phyloP scores from a whole-genome alignment of 2,888 invertebrate genomes.

The Nymphalis c-album region DNA sequence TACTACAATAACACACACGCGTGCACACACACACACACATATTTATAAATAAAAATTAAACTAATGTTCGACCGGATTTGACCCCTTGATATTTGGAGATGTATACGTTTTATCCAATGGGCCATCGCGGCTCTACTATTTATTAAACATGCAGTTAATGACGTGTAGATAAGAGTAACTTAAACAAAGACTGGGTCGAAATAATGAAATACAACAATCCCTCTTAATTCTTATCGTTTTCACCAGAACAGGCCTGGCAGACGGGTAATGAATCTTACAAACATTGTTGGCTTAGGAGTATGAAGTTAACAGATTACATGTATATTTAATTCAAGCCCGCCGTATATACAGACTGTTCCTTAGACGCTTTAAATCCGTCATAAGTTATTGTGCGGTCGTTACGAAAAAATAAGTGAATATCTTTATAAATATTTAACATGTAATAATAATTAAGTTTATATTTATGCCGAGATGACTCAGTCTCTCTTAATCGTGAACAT shows the following conservation, averaged over 20 bases:
- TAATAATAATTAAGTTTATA: too few species aligned
- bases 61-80: too few species aligned
- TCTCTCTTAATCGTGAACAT: too few species aligned
- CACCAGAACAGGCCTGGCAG: constrained; percentile 38
- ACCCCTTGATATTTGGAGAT: too few species aligned
- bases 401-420: not conserved
- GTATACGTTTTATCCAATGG: too few species aligned
- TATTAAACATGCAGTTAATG: constrained; percentile 17
- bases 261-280: constrained; percentile 48
- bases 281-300: constrained; percentile 46
- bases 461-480: too few species aligned
- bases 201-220: constrained; percentile 38
- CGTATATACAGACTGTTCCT: constrained; percentile 31
- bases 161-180: constrained; percentile 19
- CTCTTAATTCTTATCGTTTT: constrained; percentile 40
- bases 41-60: too few species aligned
- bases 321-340: constrained; percentile 52
- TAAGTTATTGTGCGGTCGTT: constrained; percentile 29
- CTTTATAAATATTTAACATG: not conserved
- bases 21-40: too few species aligned
- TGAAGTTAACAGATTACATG: constrained; percentile 57
- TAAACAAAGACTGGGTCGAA: constrained; percentile 22
- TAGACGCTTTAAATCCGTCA: constrained; percentile 49
- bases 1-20: too few species aligned
- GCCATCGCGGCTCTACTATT: not conserved